Evolutionary conservation across 2,113 vertebrate species (phyloP), one percentile per base, ranked within the genome.

Genomic region (Phrynocephalus versicolor): DNA sequence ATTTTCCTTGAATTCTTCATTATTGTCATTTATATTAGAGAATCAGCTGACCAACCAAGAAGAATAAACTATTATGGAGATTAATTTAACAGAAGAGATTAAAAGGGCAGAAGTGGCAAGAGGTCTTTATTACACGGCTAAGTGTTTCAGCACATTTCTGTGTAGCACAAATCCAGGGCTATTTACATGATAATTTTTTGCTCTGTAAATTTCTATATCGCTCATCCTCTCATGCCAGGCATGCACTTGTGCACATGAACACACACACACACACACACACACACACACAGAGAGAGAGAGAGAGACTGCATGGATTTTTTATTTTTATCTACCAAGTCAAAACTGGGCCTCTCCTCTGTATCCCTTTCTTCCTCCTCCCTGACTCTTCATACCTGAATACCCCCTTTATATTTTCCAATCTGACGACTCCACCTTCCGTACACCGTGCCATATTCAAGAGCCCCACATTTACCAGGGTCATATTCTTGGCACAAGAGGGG

Each of bases 21-120:
- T 84, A 88, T 78, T 21, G n/a, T 30, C 84, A 60, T 77, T 21
- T 58, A 35, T 21, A 27, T 16, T 71, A 45, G 51, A 87, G 37
- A 62, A 60, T 57, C 18, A 51, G 30, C 51, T 65, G 16, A 27
- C 55, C 35, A 15, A 82, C 25, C 33, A 70, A 25, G 60, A 78
- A 62, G 35, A 60, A 72, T 72, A 80, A 84, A 16, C 78, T 82
- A 57, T 33, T 4, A 39, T 81, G 83, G 60, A 85, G 85, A 81
- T 91, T 35, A 86, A 87, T 92, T 92, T 62, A 76, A 77, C 72
- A 85, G 76, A 79, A 33, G 15, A 77, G 27, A 84, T 90, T 88
- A 87, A 27, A 77, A 51, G 83, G 45, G 25, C 64, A 58, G 74
- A 55, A 35, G 75, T n/a, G 55, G 3, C 18, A 33, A 58, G 33